phyloP scores from a whole-genome alignment of 2,888 invertebrate genomes.

The Cenopis cana region DNA sequence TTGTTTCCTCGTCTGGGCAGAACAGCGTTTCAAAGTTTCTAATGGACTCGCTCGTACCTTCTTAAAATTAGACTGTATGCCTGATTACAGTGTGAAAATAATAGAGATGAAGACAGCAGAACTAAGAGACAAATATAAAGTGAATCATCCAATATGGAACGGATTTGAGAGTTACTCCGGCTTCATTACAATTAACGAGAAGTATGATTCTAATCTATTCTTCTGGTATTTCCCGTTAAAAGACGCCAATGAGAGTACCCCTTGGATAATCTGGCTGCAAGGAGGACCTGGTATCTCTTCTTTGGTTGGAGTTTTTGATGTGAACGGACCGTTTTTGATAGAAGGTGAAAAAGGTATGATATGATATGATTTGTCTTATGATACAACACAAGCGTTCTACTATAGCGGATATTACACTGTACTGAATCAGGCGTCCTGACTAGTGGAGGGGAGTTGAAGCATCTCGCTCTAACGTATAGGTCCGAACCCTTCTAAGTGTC shows the following conservation, averaged over 20 bases:
- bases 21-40: too few species aligned
- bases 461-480: too few species aligned
- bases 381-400: too few species aligned
- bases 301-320: conserved; percentile 59
- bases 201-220: conserved; percentile 89
- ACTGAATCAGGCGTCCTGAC: too few species aligned
- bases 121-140: background rate
- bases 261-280: conserved; percentile 92
- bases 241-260: conserved; percentile 65
- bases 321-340: conserved; percentile 61
- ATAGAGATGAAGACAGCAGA: background rate
- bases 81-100: background rate
- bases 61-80: background rate
- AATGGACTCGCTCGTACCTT: background rate
- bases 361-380: too few species aligned
- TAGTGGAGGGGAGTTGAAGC: too few species aligned
- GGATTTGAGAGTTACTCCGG: conserved; percentile 72
- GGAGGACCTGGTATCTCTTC: conserved; percentile 92
- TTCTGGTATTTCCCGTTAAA: conserved; percentile 91
- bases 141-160: conserved; percentile 38
- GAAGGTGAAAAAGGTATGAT: conserved; percentile 54
- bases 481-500: too few species aligned
- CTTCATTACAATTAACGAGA: conserved; percentile 87
- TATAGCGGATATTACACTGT: too few species aligned
- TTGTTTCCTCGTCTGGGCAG: too few species aligned